phyloP scores from a whole-genome alignment of 1,140 invertebrate genomes.

The Magallana ariakensis region DNA sequence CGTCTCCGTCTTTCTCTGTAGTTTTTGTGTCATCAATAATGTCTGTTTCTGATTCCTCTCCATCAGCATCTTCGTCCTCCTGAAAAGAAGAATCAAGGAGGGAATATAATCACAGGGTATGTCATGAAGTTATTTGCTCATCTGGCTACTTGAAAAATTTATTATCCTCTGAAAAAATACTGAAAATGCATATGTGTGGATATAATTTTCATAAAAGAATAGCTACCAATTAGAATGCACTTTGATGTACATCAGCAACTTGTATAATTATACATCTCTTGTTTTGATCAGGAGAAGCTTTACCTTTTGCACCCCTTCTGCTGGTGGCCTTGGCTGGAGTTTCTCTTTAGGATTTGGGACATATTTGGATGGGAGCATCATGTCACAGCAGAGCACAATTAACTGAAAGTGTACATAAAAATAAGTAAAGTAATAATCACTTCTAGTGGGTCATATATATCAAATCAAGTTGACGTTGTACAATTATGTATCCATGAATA shows the following conservation, averaged over 20 bases:
- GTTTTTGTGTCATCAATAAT: conserved; percentile 58
- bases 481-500: no score
- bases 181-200: no score
- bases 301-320: background rate
- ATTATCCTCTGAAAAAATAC: no score
- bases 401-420: conserved; percentile 58
- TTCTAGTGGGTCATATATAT: no score
- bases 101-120: background rate
- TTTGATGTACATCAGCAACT: no score
- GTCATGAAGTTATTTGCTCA: no score
- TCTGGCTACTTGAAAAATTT: no score
- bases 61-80: conserved; percentile 38
- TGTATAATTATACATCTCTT: no score
- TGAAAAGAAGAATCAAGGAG: background rate
- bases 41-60: conserved; percentile 50
- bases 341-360: conserved; percentile 49
- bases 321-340: conserved; percentile 36
- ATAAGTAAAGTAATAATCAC: no score
- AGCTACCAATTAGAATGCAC: no score
- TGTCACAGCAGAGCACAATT: conserved; percentile 72
- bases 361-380: conserved; percentile 68
- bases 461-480: no score
- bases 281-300: background rate
- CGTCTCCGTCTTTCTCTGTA: conserved; percentile 26
- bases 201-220: no score